A percentile compares a stretch with the other conserved stretches of the same genome.
phyloP scores from a whole-genome alignment of 2,797 vertebrate genomes.

The Lindbergichthys nudifrons region DNA sequence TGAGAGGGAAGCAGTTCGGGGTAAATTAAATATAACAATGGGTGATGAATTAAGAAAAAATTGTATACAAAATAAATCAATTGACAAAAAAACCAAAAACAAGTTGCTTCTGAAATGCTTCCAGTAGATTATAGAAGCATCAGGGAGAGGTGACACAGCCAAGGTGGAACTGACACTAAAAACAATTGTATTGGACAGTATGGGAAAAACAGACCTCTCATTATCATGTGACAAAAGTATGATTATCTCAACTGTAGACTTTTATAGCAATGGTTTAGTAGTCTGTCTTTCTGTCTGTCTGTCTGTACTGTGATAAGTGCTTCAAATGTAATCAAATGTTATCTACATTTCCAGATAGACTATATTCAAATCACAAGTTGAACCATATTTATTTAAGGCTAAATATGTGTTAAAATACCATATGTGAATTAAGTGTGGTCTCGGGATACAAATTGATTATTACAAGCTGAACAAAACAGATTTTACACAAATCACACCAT shows the following conservation, averaged over 20 bases:
- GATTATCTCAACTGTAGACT: neutral
- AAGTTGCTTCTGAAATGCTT: constrained; percentile 7
- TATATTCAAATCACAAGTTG: too few relatives aligned
- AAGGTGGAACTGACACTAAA: constrained; percentile 10
- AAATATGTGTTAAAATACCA: too few relatives aligned
- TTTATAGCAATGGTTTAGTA: neutral
- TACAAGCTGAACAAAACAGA: too few relatives aligned
- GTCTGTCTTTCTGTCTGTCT: neutral
- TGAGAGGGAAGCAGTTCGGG: neutral
- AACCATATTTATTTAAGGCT: too few relatives aligned
- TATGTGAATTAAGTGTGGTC: too few relatives aligned
- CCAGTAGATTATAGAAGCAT: neutral
- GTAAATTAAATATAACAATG: neutral
- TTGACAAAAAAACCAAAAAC: neutral
- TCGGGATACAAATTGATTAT: too few relatives aligned
- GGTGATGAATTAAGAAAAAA: neutral
- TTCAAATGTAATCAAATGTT: too few relatives aligned
- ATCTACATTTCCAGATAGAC: too few relatives aligned
- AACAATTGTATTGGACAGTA: neutral
- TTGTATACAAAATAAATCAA: neutral
- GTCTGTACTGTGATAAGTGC: neutral
- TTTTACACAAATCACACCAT: too few relatives aligned
- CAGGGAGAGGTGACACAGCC: neutral
- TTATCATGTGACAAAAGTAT: neutral
- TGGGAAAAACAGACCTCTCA: neutral